These are phyloP conservation scores for Pogonognathellus flavescens DNA, from an alignment of 1,140 invertebrate species.

Conservation along the genomic window DNA sequence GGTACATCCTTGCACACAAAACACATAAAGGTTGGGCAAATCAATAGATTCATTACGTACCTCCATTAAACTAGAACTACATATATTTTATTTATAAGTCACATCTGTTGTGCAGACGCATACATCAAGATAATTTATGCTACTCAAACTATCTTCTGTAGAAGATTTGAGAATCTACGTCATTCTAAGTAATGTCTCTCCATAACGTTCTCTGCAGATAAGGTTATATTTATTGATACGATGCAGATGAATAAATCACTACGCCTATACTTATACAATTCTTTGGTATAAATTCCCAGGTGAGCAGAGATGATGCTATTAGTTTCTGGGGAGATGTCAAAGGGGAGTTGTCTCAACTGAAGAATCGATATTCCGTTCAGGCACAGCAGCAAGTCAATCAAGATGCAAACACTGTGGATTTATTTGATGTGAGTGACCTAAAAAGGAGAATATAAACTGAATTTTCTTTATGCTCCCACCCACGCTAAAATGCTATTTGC, in stretches of 20 bases:
- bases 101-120: too few species aligned
- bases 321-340: conserved; percentile 82
- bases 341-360: conserved; percentile 77
- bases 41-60: too few species aligned
- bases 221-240: neutral
- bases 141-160: too few species aligned
- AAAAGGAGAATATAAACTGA: neutral
- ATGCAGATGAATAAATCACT: too few species aligned
- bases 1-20: too few species aligned
- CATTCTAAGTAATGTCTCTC: neutral
- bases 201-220: neutral
- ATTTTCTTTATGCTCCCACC: too few species aligned
- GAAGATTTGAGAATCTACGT: too few species aligned
- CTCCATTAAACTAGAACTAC: too few species aligned
- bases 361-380: conserved; percentile 74
- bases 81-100: too few species aligned
- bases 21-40: too few species aligned
- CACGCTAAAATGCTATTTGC: too few species aligned
- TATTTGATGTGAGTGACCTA: conserved; percentile 2
- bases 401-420: conserved; percentile 8
- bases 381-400: conserved; percentile 22
- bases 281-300: conserved; percentile 14
- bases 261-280: neutral
- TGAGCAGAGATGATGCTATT: conserved; percentile 76
- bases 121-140: too few species aligned